Percentiles rank a stretch among this genome's conserved stretches.
phyloP scores from a whole-genome alignment of 2,113 vertebrate species.

The Eretmochelys imbricata region DNA sequence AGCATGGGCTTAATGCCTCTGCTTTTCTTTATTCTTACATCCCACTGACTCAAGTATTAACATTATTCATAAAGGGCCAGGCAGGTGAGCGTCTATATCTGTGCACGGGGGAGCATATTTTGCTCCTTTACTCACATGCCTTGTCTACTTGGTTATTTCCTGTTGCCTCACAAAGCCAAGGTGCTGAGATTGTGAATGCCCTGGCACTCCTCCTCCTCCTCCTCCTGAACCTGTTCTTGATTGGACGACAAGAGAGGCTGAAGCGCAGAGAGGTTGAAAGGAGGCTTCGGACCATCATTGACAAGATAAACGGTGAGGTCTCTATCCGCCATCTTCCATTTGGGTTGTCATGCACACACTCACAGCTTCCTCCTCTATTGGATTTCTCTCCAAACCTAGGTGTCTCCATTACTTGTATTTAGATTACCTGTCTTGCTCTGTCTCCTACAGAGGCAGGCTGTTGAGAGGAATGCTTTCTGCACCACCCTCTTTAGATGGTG shows the following conservation, averaged over 20 bases:
- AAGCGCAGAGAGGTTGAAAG: conserved; percentile 90
- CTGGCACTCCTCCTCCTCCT: conserved; percentile 89
- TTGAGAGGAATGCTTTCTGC: background rate
- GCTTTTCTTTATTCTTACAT: background rate
- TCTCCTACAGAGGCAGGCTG: background rate
- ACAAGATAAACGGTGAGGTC: conserved; percentile 88
- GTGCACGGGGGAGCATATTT: background rate
- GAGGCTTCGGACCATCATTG: conserved; percentile 88
- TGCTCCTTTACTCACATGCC: background rate
- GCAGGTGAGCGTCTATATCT: background rate
- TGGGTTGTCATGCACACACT: background rate
- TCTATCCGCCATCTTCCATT: background rate
- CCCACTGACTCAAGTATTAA: too few species aligned
- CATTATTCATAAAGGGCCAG: background rate
- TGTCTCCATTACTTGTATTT: background rate
- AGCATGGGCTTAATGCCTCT: background rate
- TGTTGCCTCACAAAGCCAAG: conserved; percentile 81
- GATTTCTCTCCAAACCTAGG: background rate
- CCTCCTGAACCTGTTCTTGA: conserved; percentile 90
- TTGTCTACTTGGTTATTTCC: conserved; percentile 12
- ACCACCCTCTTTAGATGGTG: conserved; percentile 3
- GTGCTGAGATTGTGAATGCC: conserved; percentile 92
- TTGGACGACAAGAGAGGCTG: conserved; percentile 88
- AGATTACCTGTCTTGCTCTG: background rate
- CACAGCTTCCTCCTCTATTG: background rate